A percentile compares a stretch with the other conserved stretches of the same genome.
phyloP scores from a whole-genome alignment of 1,140 invertebrate species.

The Macrotrachela quadricornifera region DNA sequence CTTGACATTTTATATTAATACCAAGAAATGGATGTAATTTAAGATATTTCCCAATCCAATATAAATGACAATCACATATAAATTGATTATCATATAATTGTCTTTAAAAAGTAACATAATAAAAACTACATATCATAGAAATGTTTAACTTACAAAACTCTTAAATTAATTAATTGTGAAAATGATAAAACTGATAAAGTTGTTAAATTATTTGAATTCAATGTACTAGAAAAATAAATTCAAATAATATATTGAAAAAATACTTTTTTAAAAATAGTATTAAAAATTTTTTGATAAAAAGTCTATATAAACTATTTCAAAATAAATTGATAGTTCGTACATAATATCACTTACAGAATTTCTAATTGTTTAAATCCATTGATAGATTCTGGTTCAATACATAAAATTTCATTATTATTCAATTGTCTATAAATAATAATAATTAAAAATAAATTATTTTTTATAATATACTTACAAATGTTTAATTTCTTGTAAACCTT shows the following conservation, averaged over 20 bases:
- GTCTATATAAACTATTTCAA: neutral
- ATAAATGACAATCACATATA: constrained; percentile 70
- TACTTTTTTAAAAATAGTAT: too few relatives aligned
- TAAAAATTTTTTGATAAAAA: neutral
- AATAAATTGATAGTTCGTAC: neutral
- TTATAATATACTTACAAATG: neutral
- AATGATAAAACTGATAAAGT: constrained; percentile 41
- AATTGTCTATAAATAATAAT: neutral
- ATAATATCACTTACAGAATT: neutral
- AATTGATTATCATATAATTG: constrained; percentile 71
- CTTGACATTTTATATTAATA: constrained; percentile 32
- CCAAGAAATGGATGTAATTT: constrained; percentile 41
- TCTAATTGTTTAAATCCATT: neutral
- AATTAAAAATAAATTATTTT: neutral
- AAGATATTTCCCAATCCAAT: constrained; percentile 59
- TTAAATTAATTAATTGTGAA: constrained; percentile 48
- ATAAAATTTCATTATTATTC: constrained; percentile 1
- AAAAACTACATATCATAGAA: neutral
- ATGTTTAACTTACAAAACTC: constrained; percentile 42
- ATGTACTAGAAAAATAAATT: constrained; percentile 23
- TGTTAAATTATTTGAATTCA: constrained; percentile 1
- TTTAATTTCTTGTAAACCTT: neutral
- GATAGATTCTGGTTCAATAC: neutral
- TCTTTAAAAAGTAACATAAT: constrained; percentile 17
- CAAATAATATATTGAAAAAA: neutral